Evolutionary conservation across 2,797 vertebrate species (phyloP).

Genomic region (Manis crassicaudata): DNA sequence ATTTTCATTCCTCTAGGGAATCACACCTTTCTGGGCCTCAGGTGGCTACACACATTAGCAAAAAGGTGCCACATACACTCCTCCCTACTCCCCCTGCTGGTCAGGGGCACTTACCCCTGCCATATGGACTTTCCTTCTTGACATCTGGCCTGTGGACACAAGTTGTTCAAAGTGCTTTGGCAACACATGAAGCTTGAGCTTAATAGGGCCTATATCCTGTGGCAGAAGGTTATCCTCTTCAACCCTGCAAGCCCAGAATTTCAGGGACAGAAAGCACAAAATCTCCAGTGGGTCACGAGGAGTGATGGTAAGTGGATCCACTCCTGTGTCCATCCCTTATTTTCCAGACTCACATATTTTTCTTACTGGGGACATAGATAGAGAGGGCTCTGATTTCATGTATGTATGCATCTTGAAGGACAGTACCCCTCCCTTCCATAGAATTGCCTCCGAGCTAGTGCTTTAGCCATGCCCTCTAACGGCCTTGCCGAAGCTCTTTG

Average conservation of each 20-base stretch:
- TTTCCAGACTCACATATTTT: not conserved
- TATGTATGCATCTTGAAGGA: not conserved
- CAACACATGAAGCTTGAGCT: not conserved
- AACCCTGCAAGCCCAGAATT: not conserved
- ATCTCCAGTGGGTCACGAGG: not conserved
- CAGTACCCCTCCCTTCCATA: not conserved
- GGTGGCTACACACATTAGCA: not conserved
- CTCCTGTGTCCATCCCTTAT: not conserved
- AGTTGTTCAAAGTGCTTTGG: not conserved
- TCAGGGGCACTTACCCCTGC: not conserved
- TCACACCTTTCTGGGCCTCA: not conserved
- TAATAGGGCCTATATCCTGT: not conserved
- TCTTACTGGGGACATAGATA: not conserved
- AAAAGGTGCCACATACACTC: not conserved
- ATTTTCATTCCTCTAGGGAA: not conserved
- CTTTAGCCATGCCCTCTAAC: not conserved
- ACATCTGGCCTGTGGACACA: not conserved
- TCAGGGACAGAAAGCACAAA: not conserved
- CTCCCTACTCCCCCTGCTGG: not conserved
- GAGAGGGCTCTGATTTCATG: not conserved
- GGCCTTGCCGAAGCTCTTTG: not conserved
- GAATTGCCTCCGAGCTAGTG: not conserved
- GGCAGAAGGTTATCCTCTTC: not conserved
- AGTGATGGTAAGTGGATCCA: not conserved
- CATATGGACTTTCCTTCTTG: not conserved